Conservation (phyloP, 53 echinoderm and acorn worm genomes). For the Paracentrotus lividus region DNA sequence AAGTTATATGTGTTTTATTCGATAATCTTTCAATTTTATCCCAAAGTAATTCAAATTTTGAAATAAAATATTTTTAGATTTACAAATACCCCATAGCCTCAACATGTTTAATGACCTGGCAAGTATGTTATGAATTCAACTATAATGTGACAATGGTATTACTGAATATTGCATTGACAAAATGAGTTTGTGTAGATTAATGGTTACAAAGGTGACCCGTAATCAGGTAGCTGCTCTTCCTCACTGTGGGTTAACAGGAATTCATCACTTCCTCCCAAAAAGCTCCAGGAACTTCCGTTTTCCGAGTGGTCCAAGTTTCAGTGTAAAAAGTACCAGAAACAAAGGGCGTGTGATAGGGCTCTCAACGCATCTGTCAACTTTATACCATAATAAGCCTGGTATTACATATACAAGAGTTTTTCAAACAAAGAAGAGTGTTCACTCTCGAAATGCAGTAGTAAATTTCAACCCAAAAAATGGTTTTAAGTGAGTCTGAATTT, state of each 20-base stretch:
- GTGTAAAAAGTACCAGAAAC: conserved; percentile 33
- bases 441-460: too few species aligned
- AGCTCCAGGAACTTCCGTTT: conserved; percentile 38
- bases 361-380: neutral
- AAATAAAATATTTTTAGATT: neutral
- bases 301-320: conserved; percentile 54
- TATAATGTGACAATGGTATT: too few species aligned
- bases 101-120: too few species aligned
- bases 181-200: neutral
- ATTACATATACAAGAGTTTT: neutral
- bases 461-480: too few species aligned
- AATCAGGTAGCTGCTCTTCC: neutral
- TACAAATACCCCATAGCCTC: too few species aligned
- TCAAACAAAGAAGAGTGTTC: too few species aligned
- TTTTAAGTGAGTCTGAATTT: too few species aligned
- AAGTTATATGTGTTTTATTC: too few species aligned
- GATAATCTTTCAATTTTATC: too few species aligned
- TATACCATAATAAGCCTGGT: neutral
- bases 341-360: too few species aligned
- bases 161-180: too few species aligned
- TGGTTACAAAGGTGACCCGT: neutral
- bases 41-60: neutral
- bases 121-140: too few species aligned
- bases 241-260: conserved; percentile 21
- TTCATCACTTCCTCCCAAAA: conserved; percentile 47